A percentile compares a stretch with the other conserved stretches of the same genome.
phyloP scores from a whole-genome alignment of 2,113 vertebrate species.

The Cyanoderma ruficeps region DNA sequence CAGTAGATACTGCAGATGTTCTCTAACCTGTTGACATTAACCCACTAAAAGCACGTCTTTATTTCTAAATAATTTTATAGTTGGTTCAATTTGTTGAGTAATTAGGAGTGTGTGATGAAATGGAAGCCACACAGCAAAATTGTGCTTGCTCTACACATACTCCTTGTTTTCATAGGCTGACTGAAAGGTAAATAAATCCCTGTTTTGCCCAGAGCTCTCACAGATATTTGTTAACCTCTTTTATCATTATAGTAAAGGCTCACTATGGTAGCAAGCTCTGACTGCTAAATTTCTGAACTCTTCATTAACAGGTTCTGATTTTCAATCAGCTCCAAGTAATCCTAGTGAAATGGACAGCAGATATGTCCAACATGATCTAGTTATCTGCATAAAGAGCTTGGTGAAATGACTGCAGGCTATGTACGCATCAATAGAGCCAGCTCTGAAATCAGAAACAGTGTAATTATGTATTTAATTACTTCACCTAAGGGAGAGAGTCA shows the following conservation, averaged over 20 bases:
- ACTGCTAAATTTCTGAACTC: not conserved
- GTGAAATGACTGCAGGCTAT: not conserved
- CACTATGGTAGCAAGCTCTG: not conserved
- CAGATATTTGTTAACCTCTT: not conserved
- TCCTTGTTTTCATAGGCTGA: not conserved
- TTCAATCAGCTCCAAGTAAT: not conserved
- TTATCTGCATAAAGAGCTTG: not conserved
- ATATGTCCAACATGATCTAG: not conserved
- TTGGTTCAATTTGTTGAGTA: not conserved
- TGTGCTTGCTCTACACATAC: not conserved
- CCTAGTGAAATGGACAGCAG: not conserved
- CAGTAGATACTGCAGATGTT: not conserved
- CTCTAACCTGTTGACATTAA: not conserved
- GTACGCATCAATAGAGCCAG: not conserved
- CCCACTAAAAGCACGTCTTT: not conserved
- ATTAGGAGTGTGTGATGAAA: not conserved
- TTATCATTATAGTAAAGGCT: not conserved
- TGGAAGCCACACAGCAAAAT: not conserved
- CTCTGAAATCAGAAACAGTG: not conserved
- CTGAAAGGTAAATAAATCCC: not conserved
- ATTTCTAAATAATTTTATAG: not conserved
- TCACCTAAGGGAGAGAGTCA: not conserved
- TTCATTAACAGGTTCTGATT: not conserved
- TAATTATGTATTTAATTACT: constrained; percentile 34
- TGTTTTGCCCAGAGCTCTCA: not conserved